Base-by-base conservation (phyloP, 1,140 invertebrate genomes). In the Aphis gossypii region DNA sequence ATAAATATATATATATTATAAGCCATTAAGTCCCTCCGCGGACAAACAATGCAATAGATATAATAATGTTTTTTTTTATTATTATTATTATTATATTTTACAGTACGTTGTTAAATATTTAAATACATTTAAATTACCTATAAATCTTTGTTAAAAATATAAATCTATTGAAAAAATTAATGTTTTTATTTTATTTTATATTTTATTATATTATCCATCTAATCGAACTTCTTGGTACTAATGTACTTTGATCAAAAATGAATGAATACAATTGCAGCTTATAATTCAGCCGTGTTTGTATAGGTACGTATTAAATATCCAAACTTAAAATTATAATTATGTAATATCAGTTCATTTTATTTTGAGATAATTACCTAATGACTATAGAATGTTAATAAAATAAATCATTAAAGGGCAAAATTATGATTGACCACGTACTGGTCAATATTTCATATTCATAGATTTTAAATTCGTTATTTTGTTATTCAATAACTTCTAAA, bases 11-110 rank as follows among this genome's bases (percentile, higher is more conserved):
- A 18, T 87, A 46, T 11, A 46, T 46, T 48, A 84, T 41, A n/a
- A 87, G 82, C 8, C 44, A 41, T 46, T 20, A 48, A 5, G 46
- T 54, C n/a, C 20, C 30, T 54, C 48, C 20, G 38, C 14, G 54
- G 35, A 90, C 18, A 90, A 41, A 41, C 9, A 56, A 25, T 25
- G 89, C 38, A 90, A 56, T 90, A 60, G 38, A 1, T 56, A 90
- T 20, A 88, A 51, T 35, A n/a, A 44, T 56, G 54, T 90, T 90
- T 90, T 90, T 25, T 90, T 90, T 90, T 90, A 68, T 60, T n/a
- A 23, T 20, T n/a, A n/a, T 35, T 38, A 23, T 30, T 14, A 48
- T 88, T 48, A 54, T 60, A 38, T 38, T 30, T 38, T 90, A 38
- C 23, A 44, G 23, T 41, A 41, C 3, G 38, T 9, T 60, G 54